Percentiles rank a stretch among this genome's conserved stretches.
These are phyloP conservation scores for Labia minor DNA, from an alignment of 2,888 invertebrate genomes.

Conservation along the genomic window DNA sequence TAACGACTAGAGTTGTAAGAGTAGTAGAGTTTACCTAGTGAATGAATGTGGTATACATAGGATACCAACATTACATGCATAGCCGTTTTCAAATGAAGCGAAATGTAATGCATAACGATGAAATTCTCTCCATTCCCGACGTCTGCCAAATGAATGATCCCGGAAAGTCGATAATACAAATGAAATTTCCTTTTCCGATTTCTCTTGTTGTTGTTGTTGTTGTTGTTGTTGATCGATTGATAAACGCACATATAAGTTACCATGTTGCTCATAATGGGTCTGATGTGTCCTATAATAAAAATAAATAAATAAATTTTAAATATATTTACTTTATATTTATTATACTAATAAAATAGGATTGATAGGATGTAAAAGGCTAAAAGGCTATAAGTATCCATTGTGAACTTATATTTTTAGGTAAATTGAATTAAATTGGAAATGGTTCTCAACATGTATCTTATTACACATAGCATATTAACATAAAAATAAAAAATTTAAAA, in stretches of 20 bases:
- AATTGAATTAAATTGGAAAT: no score
- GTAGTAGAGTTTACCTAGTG: no score
- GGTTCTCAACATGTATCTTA: no score
- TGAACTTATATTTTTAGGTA: no score
- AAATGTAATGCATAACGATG: slow-evolving; percentile 61
- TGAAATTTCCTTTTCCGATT: slow-evolving; percentile 44
- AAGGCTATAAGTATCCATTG: no score
- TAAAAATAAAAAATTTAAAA: no score
- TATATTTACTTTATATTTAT: no score
- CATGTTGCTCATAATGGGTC: slow-evolving; percentile 67
- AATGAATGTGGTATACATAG: slow-evolving; percentile 52
- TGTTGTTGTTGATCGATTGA: slow-evolving; percentile 43
- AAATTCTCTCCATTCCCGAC: slow-evolving; percentile 54
- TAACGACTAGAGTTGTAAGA: no score
- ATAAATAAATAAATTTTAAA: neutral
- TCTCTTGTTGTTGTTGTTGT: no score
- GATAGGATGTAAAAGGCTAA: no score
- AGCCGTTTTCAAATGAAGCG: slow-evolving; percentile 56
- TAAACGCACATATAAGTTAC: slow-evolving; percentile 45
- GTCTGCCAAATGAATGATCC: slow-evolving; percentile 57
- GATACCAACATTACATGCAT: slow-evolving; percentile 51
- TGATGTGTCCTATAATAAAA: slow-evolving; percentile 49
- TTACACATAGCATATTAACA: no score
- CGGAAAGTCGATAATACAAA: slow-evolving; percentile 35
- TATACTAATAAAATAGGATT: no score